A percentile compares a stretch with the other conserved stretches of the same genome.
These are phyloP conservation scores for Anableps anableps DNA, from an alignment of 2,797 vertebrate genomes.

Conservation along the genomic window DNA sequence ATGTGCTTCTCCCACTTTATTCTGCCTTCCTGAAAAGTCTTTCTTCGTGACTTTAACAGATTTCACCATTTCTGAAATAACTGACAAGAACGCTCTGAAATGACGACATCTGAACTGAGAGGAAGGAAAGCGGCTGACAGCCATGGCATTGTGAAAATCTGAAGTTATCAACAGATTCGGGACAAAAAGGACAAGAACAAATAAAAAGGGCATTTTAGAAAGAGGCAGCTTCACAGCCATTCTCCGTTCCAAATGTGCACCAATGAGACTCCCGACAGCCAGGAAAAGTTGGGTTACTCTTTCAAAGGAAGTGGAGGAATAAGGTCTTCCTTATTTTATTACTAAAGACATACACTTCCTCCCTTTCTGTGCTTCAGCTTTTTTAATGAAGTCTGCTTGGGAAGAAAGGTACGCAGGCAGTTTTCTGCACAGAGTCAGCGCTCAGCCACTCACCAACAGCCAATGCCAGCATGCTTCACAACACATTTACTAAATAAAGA, in stretches of 20 bases:
- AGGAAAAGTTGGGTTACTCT: constrained; percentile 52
- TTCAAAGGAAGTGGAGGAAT: constrained; percentile 56
- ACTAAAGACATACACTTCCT: constrained; percentile 46
- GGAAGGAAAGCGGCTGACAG: constrained; percentile 61
- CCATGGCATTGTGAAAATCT: constrained; percentile 54
- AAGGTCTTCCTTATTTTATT: constrained; percentile 49
- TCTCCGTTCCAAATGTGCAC: constrained; percentile 45
- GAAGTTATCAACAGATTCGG: constrained; percentile 61
- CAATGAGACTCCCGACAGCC: constrained; percentile 63
- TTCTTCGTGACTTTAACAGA: constrained; percentile 49
- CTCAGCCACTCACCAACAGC: constrained; percentile 92
- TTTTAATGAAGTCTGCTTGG: constrained; percentile 39
- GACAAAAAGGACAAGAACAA: constrained; percentile 55
- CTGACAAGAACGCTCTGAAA: constrained; percentile 58
- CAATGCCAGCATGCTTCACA: constrained; percentile 90
- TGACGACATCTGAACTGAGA: constrained; percentile 59
- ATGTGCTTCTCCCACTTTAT: constrained; percentile 58
- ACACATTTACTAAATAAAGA: constrained; percentile 48
- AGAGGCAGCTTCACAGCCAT: constrained; percentile 56
- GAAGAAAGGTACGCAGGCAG: constrained; percentile 56
- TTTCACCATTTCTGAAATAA: constrained; percentile 62
- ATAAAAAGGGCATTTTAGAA: constrained; percentile 58
- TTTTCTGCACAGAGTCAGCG: constrained; percentile 81
- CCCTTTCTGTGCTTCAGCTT: constrained; percentile 12
- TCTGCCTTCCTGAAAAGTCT: constrained; percentile 56